Evolutionary conservation across 2,888 invertebrate genomes (phyloP).

Genomic region (Chrysopilus asiliformis): DNA sequence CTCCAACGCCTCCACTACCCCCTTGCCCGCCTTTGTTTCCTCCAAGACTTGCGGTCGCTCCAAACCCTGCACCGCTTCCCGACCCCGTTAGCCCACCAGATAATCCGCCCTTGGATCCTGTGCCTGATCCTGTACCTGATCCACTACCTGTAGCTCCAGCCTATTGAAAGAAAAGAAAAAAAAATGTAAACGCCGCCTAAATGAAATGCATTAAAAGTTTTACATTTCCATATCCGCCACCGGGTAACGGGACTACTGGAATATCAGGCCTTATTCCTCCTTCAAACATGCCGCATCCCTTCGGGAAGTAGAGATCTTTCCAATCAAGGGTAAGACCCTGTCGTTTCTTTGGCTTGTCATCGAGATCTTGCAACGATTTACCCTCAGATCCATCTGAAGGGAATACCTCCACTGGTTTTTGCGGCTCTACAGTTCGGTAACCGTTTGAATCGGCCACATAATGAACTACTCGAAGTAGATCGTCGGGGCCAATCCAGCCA

Average conservation of each 20-base stretch:
- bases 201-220: too few species aligned
- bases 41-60: slow-evolving; percentile 3
- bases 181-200: too few species aligned
- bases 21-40: too few species aligned
- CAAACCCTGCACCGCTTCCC: neutral
- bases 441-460: slow-evolving; percentile 68
- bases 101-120: neutral
- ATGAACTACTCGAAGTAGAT: slow-evolving; percentile 52
- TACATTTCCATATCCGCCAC: slow-evolving; percentile 37
- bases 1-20: slow-evolving; percentile 1
- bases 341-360: slow-evolving; percentile 20
- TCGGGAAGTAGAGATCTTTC: slow-evolving; percentile 57
- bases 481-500: slow-evolving; percentile 58
- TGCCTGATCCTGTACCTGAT: slow-evolving; percentile 7
- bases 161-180: too few species aligned
- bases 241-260: slow-evolving; percentile 18
- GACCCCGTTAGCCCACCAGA: neutral
- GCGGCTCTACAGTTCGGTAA: slow-evolving; percentile 57
- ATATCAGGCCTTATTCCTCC: slow-evolving; percentile 31
- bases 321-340: slow-evolving; percentile 48
- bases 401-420: slow-evolving; percentile 50
- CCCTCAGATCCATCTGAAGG: slow-evolving; percentile 17
- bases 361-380: slow-evolving; percentile 16
- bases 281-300: slow-evolving; percentile 48
- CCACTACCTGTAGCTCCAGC: too few species aligned